These are phyloP conservation scores for Melanotaenia nigrans DNA, from an alignment of 2,797 vertebrate genomes.

Conservation along the genomic window DNA sequence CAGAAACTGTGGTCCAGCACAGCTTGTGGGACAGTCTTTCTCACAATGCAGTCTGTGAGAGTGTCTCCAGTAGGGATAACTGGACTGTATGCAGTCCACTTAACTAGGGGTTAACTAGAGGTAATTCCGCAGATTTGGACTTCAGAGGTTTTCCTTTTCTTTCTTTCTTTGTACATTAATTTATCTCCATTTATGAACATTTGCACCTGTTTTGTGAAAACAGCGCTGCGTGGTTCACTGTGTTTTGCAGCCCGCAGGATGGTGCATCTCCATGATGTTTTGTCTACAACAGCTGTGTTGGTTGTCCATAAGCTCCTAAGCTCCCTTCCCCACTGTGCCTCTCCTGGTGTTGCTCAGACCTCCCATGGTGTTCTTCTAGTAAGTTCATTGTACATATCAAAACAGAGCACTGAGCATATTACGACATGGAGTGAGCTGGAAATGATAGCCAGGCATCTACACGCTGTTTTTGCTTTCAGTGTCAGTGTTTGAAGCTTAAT, in stretches of 20 bases:
- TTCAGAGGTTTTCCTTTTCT: background rate
- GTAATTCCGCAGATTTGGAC: slow-evolving; percentile 6
- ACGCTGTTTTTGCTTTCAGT: slow-evolving; percentile 24
- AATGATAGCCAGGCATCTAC: slow-evolving; percentile 39
- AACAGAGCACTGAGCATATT: slow-evolving; percentile 58
- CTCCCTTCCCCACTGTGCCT: slow-evolving; percentile 56
- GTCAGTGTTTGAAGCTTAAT: slow-evolving; percentile 30
- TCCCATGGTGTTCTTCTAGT: slow-evolving; percentile 61
- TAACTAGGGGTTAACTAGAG: background rate
- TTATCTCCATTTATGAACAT: slow-evolving; percentile 21
- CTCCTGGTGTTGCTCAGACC: slow-evolving; percentile 61
- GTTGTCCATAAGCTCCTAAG: slow-evolving; percentile 70
- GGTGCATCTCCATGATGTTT: slow-evolving; percentile 49
- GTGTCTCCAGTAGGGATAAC: background rate
- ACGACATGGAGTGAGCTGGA: slow-evolving; percentile 32
- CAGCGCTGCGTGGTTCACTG: slow-evolving; percentile 15
- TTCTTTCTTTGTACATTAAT: slow-evolving; percentile 10
- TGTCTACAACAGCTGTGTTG: slow-evolving; percentile 70
- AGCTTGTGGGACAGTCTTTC: slow-evolving; percentile 5
- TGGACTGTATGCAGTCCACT: slow-evolving; percentile 2
- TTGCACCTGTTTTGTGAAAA: slow-evolving; percentile 37
- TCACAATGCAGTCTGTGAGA: slow-evolving; percentile 2
- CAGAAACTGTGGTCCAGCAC: slow-evolving; percentile 7
- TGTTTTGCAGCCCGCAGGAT: slow-evolving; percentile 25
- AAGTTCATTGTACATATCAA: slow-evolving; percentile 69